Conservation (phyloP, 2,797 vertebrate species). For the Staurois parvus region DNA sequence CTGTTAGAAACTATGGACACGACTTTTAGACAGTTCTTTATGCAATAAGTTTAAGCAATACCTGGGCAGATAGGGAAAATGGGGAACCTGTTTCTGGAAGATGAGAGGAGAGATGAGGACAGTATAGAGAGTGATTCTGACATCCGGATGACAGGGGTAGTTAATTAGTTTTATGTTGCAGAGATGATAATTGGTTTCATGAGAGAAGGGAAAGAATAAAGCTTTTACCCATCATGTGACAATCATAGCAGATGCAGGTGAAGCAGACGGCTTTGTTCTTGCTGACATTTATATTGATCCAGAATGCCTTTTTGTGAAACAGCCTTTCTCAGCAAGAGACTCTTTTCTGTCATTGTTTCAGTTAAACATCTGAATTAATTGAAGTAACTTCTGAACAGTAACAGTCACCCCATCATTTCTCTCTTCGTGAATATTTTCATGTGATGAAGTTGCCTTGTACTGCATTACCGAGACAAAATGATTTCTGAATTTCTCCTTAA, state of each 20-base stretch:
- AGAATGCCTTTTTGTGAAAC: not conserved
- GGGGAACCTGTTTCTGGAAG: not conserved
- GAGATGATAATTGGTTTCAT: not conserved
- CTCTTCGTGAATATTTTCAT: not conserved
- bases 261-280: not conserved
- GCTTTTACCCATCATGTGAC: slow-evolving; percentile 8
- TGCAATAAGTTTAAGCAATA: not conserved
- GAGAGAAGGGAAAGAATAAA: not conserved
- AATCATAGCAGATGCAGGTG: not conserved
- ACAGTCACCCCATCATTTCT: not conserved
- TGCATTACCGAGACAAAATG: not conserved
- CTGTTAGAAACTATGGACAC: too few relatives aligned
- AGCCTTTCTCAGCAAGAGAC: slow-evolving; percentile 1
- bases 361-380: slow-evolving; percentile 3
- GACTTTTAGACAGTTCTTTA: not conserved
- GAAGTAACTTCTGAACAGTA: not conserved
- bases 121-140: not conserved
- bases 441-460: not conserved
- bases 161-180: not conserved
- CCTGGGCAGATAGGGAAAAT: not conserved
- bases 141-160: not conserved
- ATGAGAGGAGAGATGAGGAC: not conserved
- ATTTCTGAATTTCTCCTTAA: too few relatives aligned
- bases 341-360: not conserved
- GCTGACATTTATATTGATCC: slow-evolving; percentile 7